phyloP scores from a whole-genome alignment of 2,797 vertebrate genomes.

The Tarsius wallacei region DNA sequence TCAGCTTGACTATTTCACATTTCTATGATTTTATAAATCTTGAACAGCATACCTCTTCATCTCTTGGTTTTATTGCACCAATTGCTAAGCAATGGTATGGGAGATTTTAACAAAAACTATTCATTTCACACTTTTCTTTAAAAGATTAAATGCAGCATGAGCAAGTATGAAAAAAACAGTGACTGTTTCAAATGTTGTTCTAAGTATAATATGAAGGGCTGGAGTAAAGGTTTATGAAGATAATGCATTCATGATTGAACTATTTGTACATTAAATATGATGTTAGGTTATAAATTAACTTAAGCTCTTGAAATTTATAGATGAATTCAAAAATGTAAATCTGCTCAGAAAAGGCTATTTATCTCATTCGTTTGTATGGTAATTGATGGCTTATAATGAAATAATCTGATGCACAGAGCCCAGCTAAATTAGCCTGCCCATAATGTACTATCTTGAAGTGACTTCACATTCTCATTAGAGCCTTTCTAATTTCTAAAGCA shows the following conservation, averaged over 20 bases:
- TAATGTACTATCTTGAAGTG: constrained; percentile 92
- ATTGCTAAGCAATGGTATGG: not conserved
- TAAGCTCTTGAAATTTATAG: constrained; percentile 89
- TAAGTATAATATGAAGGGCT: constrained; percentile 78
- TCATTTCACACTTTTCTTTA: constrained; percentile 63
- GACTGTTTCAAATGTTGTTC: constrained; percentile 74
- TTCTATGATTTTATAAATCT: constrained; percentile 62
- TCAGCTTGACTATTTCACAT: constrained; percentile 63
- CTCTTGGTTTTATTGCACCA: constrained; percentile 41
- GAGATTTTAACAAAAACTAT: constrained; percentile 55
- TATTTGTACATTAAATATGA: constrained; percentile 87
- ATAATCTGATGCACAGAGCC: constrained; percentile 91
- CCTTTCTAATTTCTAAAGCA: constrained; percentile 91
- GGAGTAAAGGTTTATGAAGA: constrained; percentile 79
- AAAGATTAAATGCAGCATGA: constrained; percentile 36
- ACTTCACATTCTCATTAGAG: constrained; percentile 92
- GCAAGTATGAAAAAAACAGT: not conserved
- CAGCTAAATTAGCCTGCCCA: constrained; percentile 89
- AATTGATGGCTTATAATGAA: constrained; percentile 91
- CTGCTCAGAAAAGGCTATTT: constrained; percentile 90
- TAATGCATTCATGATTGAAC: constrained; percentile 85
- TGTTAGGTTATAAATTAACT: constrained; percentile 87
- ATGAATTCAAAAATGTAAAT: constrained; percentile 90
- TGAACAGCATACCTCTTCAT: not conserved
- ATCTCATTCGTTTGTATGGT: constrained; percentile 89